These are phyloP conservation scores for Corapipo altera DNA, from an alignment of 2,113 vertebrate genomes.

Conservation along the genomic window DNA sequence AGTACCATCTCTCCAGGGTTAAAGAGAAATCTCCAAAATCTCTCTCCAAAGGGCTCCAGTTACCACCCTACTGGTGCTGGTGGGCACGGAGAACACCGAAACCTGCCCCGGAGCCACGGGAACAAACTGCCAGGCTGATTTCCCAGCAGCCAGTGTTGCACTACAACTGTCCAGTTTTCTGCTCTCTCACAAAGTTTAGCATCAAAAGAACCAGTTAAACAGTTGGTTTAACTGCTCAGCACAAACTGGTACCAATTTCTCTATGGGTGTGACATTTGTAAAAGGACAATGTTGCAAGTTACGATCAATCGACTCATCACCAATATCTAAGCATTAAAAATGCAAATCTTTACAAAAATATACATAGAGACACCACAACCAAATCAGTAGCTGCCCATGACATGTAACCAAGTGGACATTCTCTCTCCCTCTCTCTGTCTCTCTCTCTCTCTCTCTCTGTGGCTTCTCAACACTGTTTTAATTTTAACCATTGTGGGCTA, in stretches of 20 bases:
- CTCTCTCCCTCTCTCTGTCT: not conserved
- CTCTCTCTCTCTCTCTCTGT: conserved; percentile 67
- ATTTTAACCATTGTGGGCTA: conserved; percentile 77
- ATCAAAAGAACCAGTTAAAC: conserved; percentile 58
- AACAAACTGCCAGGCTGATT: conserved; percentile 49
- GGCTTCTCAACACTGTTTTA: conserved; percentile 79
- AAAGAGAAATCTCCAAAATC: conserved; percentile 35
- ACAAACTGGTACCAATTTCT: conserved; percentile 43
- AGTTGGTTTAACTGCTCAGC: conserved; percentile 60
- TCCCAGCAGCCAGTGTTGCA: conserved; percentile 63
- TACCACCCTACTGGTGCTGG: conserved; percentile 11
- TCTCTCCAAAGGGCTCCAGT: conserved; percentile 23
- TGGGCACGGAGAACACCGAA: not conserved
- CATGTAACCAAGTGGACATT: conserved; percentile 75
- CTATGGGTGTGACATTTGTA: conserved; percentile 65
- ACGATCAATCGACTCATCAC: conserved; percentile 74
- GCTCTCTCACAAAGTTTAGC: conserved; percentile 6
- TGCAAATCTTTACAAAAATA: conserved; percentile 83
- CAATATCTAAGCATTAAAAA: conserved; percentile 80
- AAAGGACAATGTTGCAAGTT: conserved; percentile 78
- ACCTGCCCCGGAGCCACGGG: conserved; percentile 47
- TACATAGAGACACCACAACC: conserved; percentile 81
- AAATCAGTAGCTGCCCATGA: conserved; percentile 80
- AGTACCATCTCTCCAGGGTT: conserved; percentile 44
- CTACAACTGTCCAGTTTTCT: conserved; percentile 58